These are phyloP conservation scores for Eulemur coronatus DNA, from an alignment of 2,797 vertebrate genomes.

Conservation along the genomic window DNA sequence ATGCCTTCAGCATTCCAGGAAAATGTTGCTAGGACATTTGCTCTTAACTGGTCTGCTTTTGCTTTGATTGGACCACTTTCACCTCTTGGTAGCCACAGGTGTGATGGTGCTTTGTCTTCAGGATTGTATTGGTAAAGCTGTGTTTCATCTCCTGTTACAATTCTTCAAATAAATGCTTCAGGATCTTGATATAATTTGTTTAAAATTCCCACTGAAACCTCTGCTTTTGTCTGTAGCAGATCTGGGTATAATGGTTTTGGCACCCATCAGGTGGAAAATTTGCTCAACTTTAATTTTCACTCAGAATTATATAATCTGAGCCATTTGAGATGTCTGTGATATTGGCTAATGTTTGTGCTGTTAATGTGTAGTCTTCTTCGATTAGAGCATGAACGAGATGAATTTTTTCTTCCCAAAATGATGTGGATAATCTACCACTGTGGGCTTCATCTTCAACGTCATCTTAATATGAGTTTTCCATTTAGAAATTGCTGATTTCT, in stretches of 20 bases:
- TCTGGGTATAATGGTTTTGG: background rate
- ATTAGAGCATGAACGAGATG: background rate
- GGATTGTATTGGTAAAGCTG: background rate
- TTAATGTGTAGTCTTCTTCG: background rate
- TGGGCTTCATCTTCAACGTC: background rate
- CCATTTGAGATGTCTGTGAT: background rate
- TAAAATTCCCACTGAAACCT: background rate
- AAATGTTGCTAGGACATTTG: background rate
- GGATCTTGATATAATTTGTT: background rate
- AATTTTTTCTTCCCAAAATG: background rate
- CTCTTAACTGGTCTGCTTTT: background rate
- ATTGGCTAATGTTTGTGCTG: background rate
- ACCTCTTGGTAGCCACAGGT: background rate
- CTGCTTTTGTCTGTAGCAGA: background rate
- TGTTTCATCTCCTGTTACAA: background rate
- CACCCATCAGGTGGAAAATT: background rate
- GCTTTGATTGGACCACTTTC: background rate
- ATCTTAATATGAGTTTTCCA: too few species aligned
- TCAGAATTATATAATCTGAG: background rate
- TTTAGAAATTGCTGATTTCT: background rate
- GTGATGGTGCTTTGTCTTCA: background rate
- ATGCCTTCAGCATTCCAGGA: background rate
- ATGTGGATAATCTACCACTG: background rate
- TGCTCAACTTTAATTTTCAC: background rate
- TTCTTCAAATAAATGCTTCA: background rate